Base-by-base conservation (phyloP, 1,140 invertebrate species). In the Eurytemora carolleeae region DNA sequence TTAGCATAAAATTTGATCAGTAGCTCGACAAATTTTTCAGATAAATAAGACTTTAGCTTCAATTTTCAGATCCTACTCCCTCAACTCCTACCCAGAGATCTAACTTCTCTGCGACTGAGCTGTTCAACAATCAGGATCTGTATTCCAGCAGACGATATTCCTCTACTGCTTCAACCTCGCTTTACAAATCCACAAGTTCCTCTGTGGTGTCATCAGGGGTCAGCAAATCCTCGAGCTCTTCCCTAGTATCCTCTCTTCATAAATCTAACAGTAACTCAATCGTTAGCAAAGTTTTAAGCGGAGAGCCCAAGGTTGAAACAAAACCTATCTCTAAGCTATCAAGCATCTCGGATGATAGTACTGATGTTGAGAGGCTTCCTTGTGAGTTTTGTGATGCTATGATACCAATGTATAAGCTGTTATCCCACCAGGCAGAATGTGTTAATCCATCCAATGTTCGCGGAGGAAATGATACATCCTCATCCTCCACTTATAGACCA, bases 401-500 rank as follows among this genome's bases (percentile, higher is more conserved):
- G 60, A 54, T 62, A 3, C 60, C 60, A 2, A 62, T 62, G 53
- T 26, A 22, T 2, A 62, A 62, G 26, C 26, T 62, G 16, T 25
- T 62, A n/a, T 52, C 57, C 18, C 60, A 62, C 54, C 24, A 62
- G 60, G 60, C 60, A 18, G 60, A 55, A 2, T 62, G 60, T 44
- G 60, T 62, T 25, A 62, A 62, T 57, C 60, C 60, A 15, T 58
- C 19, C 20, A 62, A 62, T 62, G 60, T 62, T 22, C 20, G 60
- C 15, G 19, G 7, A 12, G 31, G n/a, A 54, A 1, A 61, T 19
- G 7, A n/a, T 15, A 24, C 12, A 20, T 17, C 17, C 24, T 18
- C 12, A 16, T 17, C 16, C 21, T 20, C 53, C 23, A 2, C 24
- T 25, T 44, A 44, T n/a, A 7, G 31, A 44, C 7, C 31, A 12